Conservation (phyloP, 2,797 vertebrate genomes). For the Falco novaeseelandiae region DNA sequence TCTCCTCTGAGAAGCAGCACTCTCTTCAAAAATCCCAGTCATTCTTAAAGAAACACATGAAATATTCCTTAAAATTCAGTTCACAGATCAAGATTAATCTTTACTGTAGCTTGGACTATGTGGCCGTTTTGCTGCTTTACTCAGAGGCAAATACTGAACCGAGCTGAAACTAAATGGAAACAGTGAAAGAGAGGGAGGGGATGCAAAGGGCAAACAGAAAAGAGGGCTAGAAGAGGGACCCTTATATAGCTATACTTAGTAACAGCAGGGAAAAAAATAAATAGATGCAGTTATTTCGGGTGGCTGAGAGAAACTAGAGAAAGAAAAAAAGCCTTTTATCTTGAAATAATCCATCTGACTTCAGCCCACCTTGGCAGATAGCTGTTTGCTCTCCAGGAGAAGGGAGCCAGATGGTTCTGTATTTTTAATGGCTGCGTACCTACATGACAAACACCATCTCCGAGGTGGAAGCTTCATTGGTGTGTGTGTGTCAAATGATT, state of each 20-base stretch:
- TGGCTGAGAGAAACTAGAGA: slow-evolving; percentile 4
- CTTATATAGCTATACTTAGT: neutral
- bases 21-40: neutral
- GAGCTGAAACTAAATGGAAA: neutral
- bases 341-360: slow-evolving; percentile 43
- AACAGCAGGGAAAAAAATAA: neutral
- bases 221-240: neutral
- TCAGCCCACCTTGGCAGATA: slow-evolving; percentile 53
- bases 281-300: neutral
- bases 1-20: neutral
- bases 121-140: neutral
- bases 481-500: neutral
- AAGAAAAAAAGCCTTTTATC: slow-evolving; percentile 37
- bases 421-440: slow-evolving; percentile 24
- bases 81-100: neutral
- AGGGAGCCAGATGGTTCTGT: slow-evolving; percentile 54
- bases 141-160: neutral
- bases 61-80: neutral
- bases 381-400: slow-evolving; percentile 35
- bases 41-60: neutral
- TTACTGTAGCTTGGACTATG: neutral
- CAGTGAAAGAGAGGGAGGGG: neutral
- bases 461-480: neutral
- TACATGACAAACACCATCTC: slow-evolving; percentile 14
- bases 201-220: neutral